Evolutionary conservation across 92 coral and sea anemone genomes (phyloP).

Genomic region (Paramuricea clavata): DNA sequence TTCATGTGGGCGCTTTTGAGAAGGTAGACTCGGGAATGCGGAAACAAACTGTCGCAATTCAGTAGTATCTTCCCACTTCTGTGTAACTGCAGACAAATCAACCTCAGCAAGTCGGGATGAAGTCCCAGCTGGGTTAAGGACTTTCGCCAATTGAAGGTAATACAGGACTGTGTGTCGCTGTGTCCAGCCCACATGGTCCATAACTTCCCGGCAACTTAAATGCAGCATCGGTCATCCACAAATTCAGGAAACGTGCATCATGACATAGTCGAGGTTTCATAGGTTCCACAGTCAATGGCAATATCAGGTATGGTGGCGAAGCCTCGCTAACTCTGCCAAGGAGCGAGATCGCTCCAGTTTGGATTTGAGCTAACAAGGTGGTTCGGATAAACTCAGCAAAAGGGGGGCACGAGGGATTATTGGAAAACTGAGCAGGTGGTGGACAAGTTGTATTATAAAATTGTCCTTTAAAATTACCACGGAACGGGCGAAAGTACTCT

Average conservation of each 20-base stretch:
- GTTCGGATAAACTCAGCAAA: no score
- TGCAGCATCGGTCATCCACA: slow-evolving; percentile 5
- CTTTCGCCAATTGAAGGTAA: slow-evolving; percentile 66
- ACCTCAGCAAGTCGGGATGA: not conserved
- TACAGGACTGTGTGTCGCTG: slow-evolving; percentile 56
- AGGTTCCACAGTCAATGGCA: slow-evolving; percentile 55
- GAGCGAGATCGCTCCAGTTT: slow-evolving; percentile 43
- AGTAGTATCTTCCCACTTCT: slow-evolving; percentile 46
- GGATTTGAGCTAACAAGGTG: no score
- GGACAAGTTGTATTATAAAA: slow-evolving; percentile 27
- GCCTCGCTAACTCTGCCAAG: slow-evolving; percentile 40
- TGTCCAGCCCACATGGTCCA: slow-evolving; percentile 70
- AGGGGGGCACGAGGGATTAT: no score
- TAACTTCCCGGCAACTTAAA: not conserved
- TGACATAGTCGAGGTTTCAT: slow-evolving; percentile 31
- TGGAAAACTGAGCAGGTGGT: slow-evolving; percentile 13
- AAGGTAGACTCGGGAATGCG: slow-evolving; percentile 24
- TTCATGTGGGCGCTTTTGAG: not conserved
- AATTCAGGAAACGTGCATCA: slow-evolving; percentile 15
- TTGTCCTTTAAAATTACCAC: slow-evolving; percentile 32
- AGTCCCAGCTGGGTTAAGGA: slow-evolving; percentile 24
- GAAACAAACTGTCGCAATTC: slow-evolving; percentile 47
- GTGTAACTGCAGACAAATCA: slow-evolving; percentile 6
- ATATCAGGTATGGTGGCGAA: no score
- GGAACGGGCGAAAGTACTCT: slow-evolving; percentile 20